Evolutionary conservation across 2,797 vertebrate genomes (phyloP).

Genomic region (Buphagus erythrorhynchus): DNA sequence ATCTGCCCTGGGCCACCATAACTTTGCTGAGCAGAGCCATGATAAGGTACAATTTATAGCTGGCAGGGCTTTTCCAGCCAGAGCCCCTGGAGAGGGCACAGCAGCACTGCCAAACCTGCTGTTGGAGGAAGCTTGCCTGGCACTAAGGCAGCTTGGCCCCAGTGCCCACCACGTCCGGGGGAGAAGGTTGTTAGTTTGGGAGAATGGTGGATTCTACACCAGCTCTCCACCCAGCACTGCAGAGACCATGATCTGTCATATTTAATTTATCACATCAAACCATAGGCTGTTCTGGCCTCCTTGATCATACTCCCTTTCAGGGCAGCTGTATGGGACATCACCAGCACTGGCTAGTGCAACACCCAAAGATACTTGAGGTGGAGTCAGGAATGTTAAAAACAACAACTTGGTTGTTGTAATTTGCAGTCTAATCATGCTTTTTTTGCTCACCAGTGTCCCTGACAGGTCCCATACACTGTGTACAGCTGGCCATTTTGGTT

Average conservation of each 20-base stretch:
- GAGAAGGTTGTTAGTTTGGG: neutral
- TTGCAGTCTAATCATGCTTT: slow-evolving; percentile 26
- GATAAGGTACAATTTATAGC: slow-evolving; percentile 4
- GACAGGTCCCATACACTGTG: slow-evolving; percentile 49
- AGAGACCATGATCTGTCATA: neutral
- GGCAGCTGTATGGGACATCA: neutral
- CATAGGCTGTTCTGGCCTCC: neutral
- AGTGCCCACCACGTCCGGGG: accelerated
- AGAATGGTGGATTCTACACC: accelerated
- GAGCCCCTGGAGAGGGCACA: neutral
- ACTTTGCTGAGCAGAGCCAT: neutral
- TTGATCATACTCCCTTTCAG: neutral
- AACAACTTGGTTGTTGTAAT: neutral
- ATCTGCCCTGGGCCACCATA: neutral
- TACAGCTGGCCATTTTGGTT: slow-evolving; percentile 53
- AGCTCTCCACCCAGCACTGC: neutral
- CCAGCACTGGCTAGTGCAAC: neutral
- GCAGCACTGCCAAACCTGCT: neutral
- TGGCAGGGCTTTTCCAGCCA: neutral
- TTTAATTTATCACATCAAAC: neutral
- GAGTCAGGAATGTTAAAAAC: neutral
- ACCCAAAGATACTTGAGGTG: neutral
- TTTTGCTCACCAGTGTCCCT: slow-evolving; percentile 5
- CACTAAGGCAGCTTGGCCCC: neutral
- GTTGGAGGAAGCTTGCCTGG: neutral